Conservation (phyloP, 2,113 vertebrate species). For the Forbesichthys agassizii region DNA sequence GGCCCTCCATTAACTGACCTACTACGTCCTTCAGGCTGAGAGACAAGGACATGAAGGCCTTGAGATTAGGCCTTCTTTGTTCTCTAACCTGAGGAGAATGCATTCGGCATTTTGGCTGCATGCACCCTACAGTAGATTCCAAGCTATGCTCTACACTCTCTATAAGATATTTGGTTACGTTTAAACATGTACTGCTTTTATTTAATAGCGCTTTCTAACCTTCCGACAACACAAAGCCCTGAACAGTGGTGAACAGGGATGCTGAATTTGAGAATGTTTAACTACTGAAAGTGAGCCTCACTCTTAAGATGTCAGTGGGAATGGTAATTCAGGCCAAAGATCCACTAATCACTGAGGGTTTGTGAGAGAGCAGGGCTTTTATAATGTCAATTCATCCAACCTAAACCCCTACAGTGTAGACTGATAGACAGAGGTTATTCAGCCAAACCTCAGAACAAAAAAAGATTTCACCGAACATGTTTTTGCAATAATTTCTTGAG, state of each 20-base stretch:
- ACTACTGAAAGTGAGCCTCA: constrained; percentile 10
- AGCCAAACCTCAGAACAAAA: constrained; percentile 33
- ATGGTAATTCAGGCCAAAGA: constrained; percentile 46
- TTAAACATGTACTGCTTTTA: too few relatives aligned
- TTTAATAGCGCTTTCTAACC: too few relatives aligned
- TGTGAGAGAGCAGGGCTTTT: constrained; percentile 27
- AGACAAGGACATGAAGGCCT: background rate
- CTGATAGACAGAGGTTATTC: constrained; percentile 28
- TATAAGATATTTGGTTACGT: too few relatives aligned
- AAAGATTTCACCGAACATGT: constrained; percentile 42
- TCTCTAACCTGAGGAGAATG: constrained; percentile 1
- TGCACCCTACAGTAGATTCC: background rate
- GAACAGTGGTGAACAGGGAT: background rate
- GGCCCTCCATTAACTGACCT: background rate
- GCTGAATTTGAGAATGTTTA: background rate
- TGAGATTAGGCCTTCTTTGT: background rate
- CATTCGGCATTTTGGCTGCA: background rate
- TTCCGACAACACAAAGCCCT: too few relatives aligned
- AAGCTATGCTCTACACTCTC: background rate
- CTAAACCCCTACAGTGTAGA: constrained; percentile 24
- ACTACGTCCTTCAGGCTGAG: background rate
- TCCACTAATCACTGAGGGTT: constrained; percentile 59
- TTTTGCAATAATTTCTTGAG: constrained; percentile 45
- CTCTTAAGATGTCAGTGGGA: constrained; percentile 22
- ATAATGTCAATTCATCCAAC: constrained; percentile 25